A percentile compares a stretch with the other conserved stretches of the same genome.
phyloP scores from a whole-genome alignment of 2,113 vertebrate species.

The Bambusicola thoracicus region DNA sequence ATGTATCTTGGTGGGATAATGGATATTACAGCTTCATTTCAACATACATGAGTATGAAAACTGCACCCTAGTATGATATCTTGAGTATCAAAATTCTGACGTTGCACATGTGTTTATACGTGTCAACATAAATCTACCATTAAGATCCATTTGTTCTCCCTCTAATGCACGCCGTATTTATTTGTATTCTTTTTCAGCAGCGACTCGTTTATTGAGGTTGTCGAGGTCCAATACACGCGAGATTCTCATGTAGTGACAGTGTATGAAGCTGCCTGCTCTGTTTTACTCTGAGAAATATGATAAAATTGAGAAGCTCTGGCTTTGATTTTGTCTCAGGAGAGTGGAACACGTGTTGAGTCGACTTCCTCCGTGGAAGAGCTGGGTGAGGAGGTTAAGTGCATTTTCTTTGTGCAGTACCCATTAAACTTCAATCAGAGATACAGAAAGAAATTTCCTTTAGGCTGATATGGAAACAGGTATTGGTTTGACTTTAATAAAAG shows the following conservation, averaged over 20 bases:
- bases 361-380: constrained; percentile 71
- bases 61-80: neutral
- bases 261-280: constrained; percentile 41
- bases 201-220: neutral
- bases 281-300: constrained; percentile 65
- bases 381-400: constrained; percentile 80
- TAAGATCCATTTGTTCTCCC: neutral
- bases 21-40: neutral
- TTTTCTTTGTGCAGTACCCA: constrained; percentile 79
- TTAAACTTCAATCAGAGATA: constrained; percentile 81
- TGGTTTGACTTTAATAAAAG: constrained; percentile 81
- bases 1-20: neutral
- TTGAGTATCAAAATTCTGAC: too few relatives aligned
- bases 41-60: neutral
- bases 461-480: constrained; percentile 75
- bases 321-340: constrained; percentile 74
- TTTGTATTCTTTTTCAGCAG: neutral
- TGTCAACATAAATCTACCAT: neutral
- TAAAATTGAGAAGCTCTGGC: constrained; percentile 72
- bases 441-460: constrained; percentile 79
- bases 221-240: constrained; percentile 26
- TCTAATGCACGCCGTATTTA: neutral
- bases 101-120: neutral
- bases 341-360: constrained; percentile 67
- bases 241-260: constrained; percentile 24